These are phyloP conservation scores for Palythoa grandis DNA, from an alignment of 92 coral and sea anemone species.

Conservation along the genomic window DNA sequence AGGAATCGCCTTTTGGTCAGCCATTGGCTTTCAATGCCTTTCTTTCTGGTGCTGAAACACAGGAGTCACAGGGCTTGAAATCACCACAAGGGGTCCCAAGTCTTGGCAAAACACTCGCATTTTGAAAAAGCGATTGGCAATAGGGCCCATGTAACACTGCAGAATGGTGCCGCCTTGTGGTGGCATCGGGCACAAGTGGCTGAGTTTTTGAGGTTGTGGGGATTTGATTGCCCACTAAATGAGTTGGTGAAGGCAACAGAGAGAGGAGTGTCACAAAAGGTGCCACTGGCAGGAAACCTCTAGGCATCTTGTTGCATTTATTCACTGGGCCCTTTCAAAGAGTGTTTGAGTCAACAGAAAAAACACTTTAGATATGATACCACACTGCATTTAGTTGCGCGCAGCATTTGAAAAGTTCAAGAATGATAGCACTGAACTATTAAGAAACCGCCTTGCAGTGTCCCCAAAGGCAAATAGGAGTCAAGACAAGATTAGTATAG, in stretches of 20 bases:
- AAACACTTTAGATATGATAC: constrained; percentile 4
- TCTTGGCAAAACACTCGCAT: constrained; percentile 6
- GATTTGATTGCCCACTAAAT: constrained; percentile 2
- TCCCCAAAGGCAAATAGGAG: background rate
- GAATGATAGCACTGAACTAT: constrained; percentile 7
- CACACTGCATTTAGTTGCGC: constrained; percentile 14
- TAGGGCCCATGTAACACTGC: constrained; percentile 36
- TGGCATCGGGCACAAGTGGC: constrained; percentile 21
- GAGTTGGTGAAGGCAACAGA: constrained; percentile 16
- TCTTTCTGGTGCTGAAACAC: background rate
- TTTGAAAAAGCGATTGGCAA: constrained; percentile 26
- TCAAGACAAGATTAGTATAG: background rate
- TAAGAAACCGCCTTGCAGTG: constrained; percentile 8
- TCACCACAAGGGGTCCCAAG: too few relatives aligned
- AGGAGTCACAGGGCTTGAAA: too few relatives aligned
- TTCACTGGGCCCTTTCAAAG: constrained; percentile 15
- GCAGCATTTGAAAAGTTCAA: constrained; percentile 19
- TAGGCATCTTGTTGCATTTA: background rate
- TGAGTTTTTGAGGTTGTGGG: constrained; percentile 18
- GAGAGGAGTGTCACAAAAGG: constrained; percentile 1
- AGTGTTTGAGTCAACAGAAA: constrained; percentile 14
- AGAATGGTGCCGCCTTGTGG: constrained; percentile 38
- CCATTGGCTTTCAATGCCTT: constrained; percentile 11
- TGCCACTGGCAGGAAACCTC: constrained; percentile 30
- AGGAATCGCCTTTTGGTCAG: background rate